These are phyloP conservation scores for Elgaria multicarinata DNA, from an alignment of 2,113 vertebrate species.

Conservation along the genomic window DNA sequence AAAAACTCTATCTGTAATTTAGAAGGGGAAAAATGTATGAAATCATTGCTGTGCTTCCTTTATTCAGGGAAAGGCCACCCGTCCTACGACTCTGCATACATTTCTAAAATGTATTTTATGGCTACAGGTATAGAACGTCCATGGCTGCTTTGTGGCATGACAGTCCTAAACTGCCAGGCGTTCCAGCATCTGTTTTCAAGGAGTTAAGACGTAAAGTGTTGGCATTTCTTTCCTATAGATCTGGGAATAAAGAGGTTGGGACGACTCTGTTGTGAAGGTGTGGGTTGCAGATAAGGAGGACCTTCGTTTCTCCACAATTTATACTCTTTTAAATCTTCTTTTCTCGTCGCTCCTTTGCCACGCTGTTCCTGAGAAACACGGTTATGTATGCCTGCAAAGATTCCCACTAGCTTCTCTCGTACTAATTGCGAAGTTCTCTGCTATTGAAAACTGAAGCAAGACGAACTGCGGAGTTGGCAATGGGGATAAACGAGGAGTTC, in stretches of 20 bases:
- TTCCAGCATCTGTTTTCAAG: not conserved
- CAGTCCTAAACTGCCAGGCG: not conserved
- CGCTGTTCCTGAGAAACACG: not conserved
- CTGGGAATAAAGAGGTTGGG: not conserved
- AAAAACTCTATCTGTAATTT: constrained; percentile 16
- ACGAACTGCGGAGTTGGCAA: too few relatives aligned
- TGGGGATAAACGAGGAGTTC: not conserved
- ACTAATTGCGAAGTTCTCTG: not conserved
- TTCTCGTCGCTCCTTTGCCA: not conserved
- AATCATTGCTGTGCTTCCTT: not conserved
- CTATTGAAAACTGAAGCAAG: not conserved
- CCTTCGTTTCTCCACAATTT: not conserved
- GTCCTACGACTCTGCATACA: not conserved
- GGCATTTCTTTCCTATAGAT: not conserved
- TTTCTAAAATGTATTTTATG: not conserved
- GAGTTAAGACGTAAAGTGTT: not conserved
- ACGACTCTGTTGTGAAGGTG: constrained; percentile 1
- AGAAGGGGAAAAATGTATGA: not conserved
- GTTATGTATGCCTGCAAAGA: constrained; percentile 3
- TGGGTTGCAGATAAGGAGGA: not conserved
- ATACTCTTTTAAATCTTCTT: not conserved
- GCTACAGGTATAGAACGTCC: rapidly evolving
- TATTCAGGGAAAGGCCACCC: not conserved
- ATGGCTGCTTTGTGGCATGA: not conserved
- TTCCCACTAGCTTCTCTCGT: constrained; percentile 18